Base-by-base conservation (phyloP, 64 coral and sea anemone species). In the Pachyseris speciosa region DNA sequence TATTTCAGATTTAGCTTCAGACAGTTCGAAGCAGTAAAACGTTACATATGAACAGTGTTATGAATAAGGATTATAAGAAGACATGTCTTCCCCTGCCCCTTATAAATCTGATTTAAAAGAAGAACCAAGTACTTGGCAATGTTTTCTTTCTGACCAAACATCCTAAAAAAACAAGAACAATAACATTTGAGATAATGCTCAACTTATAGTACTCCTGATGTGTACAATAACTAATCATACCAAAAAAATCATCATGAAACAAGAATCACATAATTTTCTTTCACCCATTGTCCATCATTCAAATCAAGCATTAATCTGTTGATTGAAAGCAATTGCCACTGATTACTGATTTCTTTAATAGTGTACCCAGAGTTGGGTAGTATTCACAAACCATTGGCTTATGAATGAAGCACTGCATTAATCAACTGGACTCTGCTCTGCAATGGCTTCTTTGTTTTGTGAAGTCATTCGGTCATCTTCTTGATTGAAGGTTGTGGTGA, bases 381-480 rank as follows among this genome's bases (percentile, higher is more conserved):
- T 70, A 39, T 70, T 70, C 36, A 70, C 67, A 70, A 70, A 70
- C 33, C 36, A 70, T 36, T 40, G 67, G 33, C 67, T 70, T 70
- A 70, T 39, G 67, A 70, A 34, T 70, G 67, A 70, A 70, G 67
- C 34, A 70, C 67, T 70, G 67, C 67, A 70, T 70, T 70, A 70
- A 70, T 70, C 67, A 70, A 70, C 33, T 70, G 67, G 67, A 70
- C 67, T 41, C 67, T 70, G 67, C 67, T 70, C 67, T 70, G 67
- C 67, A 40, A 70, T 70, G 67, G 67, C 67, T 70, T 70, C 64
- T 67, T 67, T 33, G 28, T 67, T 67, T 67, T 67, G 64, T 32
- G 78, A 63, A 61, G 78, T 83, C 61, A 83, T 32, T 83, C 55
- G 52, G 52, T 83, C 78, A 83, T 83, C 51, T 63, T 83, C 80